Evolutionary conservation across 2,888 invertebrate genomes (phyloP).

Genomic region (Zootermopsis nevadensis): DNA sequence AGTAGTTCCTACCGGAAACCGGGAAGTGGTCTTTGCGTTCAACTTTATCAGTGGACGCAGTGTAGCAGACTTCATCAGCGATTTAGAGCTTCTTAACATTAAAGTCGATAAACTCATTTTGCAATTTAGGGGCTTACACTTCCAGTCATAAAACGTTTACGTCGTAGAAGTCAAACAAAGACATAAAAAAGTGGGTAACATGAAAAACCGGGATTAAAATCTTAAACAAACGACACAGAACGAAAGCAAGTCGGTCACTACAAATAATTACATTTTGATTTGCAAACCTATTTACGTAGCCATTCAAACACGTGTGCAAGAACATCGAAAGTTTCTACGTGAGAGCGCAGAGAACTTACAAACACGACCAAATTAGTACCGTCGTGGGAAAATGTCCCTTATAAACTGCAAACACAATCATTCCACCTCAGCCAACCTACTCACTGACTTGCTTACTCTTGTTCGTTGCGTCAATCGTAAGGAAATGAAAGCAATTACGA

Average conservation of each 20-base stretch:
- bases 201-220: too few relatives aligned
- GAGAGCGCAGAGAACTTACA: neutral
- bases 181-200: too few relatives aligned
- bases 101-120: too few relatives aligned
- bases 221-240: too few relatives aligned
- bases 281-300: neutral
- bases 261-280: neutral
- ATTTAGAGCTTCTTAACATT: too few relatives aligned
- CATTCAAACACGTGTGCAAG: neutral
- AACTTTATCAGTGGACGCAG: too few relatives aligned
- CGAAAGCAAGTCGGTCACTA: neutral
- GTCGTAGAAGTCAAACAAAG: too few relatives aligned
- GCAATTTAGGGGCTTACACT: too few relatives aligned
- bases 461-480: neutral
- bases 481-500: slow-evolving; percentile 38
- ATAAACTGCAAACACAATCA: slow-evolving; percentile 40
- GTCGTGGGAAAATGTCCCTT: neutral
- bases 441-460: slow-evolving; percentile 6
- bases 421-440: slow-evolving; percentile 37
- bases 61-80: too few relatives aligned
- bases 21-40: too few relatives aligned
- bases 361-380: slow-evolving; percentile 18
- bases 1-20: too few relatives aligned
- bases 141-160: too few relatives aligned
- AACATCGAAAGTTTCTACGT: neutral